Conservation (phyloP, 2,113 vertebrate species). For the Perca fluviatilis region DNA sequence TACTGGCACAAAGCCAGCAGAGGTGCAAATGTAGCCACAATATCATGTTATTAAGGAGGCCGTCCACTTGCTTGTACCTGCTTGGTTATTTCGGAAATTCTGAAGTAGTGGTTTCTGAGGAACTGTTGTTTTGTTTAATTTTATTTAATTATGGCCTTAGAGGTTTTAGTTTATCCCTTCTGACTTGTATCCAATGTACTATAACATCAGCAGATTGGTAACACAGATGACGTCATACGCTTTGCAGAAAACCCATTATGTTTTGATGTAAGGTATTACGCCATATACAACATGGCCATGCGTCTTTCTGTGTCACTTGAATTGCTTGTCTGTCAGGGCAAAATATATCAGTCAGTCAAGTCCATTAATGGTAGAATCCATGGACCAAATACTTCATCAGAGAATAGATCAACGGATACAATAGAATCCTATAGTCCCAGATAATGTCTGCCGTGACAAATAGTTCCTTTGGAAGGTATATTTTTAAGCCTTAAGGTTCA, state of each 20-base stretch:
- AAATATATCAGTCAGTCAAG: conserved; percentile 4
- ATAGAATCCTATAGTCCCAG: neutral
- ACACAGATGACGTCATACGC: neutral
- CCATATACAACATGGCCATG: neutral
- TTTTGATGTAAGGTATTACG: neutral
- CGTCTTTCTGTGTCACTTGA: conserved; percentile 1
- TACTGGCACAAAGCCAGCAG: conserved; percentile 39
- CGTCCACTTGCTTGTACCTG: neutral
- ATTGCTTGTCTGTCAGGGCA: neutral
- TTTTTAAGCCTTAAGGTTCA: conserved; percentile 9
- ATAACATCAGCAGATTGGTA: neutral
- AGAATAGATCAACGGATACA: neutral
- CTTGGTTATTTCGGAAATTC: neutral
- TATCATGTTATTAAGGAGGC: conserved; percentile 32
- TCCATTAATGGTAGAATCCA: neutral
- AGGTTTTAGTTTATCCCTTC: neutral
- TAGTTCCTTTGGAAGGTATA: neutral
- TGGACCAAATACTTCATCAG: neutral
- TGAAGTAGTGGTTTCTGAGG: neutral
- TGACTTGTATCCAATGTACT: neutral
- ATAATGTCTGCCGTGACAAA: conserved; percentile 4
- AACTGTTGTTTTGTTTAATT: neutral
- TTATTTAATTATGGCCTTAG: neutral
- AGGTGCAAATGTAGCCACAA: conserved; percentile 41
- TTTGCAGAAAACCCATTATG: neutral